These are phyloP conservation scores for Drosophila navojoa DNA, from an alignment of 1,140 invertebrate species.

Conservation along the genomic window DNA sequence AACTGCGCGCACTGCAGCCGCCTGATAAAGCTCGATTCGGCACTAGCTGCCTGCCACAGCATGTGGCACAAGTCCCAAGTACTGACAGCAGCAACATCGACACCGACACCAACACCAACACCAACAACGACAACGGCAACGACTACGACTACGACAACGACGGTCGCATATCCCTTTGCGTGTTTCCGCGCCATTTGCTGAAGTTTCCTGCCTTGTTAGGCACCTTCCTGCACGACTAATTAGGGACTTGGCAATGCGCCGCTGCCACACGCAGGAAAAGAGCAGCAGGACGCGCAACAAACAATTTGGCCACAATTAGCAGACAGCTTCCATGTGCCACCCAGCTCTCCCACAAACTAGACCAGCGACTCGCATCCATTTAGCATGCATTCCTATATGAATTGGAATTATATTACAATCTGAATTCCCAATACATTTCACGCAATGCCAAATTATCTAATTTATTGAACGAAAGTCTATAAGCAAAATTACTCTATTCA, in stretches of 20 bases:
- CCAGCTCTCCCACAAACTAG: no score
- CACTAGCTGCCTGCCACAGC: conserved; percentile 35
- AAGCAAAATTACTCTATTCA: no score
- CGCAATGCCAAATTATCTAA: no score
- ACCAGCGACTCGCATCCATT: no score
- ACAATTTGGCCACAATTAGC: conserved; percentile 53
- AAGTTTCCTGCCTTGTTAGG: conserved; percentile 63
- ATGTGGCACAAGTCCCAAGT: conserved; percentile 22
- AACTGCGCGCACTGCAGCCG: conserved; percentile 26
- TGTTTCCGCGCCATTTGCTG: conserved; percentile 62
- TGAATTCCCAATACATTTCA: no score
- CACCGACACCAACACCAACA: conserved; percentile 8
- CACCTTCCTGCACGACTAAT: conserved; percentile 64
- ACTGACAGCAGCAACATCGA: background rate
- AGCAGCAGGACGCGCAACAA: conserved; percentile 30
- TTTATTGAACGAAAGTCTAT: no score
- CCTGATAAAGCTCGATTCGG: conserved; percentile 38
- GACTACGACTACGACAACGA: conserved; percentile 5
- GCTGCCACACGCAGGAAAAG: conserved; percentile 24
- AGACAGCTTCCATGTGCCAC: conserved; percentile 7
- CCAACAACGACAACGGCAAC: background rate
- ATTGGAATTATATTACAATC: no score
- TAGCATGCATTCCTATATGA: no score
- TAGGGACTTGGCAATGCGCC: conserved; percentile 30
- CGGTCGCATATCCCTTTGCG: conserved; percentile 33